A percentile compares a stretch with the other conserved stretches of the same genome.
Conservation (phyloP, 2,113 vertebrate genomes). For the Aspidoscelis tigris region DNA sequence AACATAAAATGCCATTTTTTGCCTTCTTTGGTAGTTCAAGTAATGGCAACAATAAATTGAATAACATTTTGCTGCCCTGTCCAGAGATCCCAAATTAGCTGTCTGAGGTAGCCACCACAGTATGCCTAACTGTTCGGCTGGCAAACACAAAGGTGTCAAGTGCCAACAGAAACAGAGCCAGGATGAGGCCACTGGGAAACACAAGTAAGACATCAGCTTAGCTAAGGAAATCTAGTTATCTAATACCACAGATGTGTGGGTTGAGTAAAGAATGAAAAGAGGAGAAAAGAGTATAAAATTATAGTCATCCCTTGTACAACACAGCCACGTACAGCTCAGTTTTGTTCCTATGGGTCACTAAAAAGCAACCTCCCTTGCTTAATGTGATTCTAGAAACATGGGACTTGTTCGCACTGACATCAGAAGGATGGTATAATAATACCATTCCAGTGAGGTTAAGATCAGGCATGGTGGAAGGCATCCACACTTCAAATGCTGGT, state of each 20-base stretch:
- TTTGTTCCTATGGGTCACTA: too few relatives aligned
- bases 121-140: not conserved
- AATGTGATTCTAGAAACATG: too few relatives aligned
- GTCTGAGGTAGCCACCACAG: not conserved
- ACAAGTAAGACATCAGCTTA: not conserved
- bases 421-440: too few relatives aligned
- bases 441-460: too few relatives aligned
- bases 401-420: too few relatives aligned
- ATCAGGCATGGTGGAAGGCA: too few relatives aligned
- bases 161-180: not conserved
- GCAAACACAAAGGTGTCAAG: not conserved
- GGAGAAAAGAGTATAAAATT: not conserved
- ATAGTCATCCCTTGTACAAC: too few relatives aligned
- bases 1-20: not conserved
- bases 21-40: not conserved
- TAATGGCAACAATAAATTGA: not conserved
- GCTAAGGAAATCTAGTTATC: not conserved
- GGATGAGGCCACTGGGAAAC: not conserved
- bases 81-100: not conserved
- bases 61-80: not conserved
- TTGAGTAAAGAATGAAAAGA: not conserved
- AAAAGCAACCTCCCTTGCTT: too few relatives aligned
- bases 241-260: not conserved
- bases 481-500: too few relatives aligned
- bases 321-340: too few relatives aligned